Percentiles rank a stretch among this genome's conserved stretches.
phyloP scores from a whole-genome alignment of 2,113 vertebrate species.

The Lepisosteus osseus region DNA sequence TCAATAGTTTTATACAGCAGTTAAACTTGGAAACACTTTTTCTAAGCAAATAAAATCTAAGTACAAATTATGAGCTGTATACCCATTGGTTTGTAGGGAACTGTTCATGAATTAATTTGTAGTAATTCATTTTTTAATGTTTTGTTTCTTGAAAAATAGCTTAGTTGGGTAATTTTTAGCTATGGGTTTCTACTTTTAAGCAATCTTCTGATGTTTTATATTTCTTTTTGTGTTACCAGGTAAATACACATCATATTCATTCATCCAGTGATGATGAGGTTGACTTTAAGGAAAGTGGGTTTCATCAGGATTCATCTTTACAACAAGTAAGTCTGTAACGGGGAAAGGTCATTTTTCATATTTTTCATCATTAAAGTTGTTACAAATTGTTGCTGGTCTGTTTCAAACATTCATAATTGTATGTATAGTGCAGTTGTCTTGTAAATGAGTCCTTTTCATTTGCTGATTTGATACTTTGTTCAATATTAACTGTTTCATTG shows the following conservation, averaged over 20 bases:
- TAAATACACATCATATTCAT: conserved; percentile 96
- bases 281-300: conserved; percentile 96
- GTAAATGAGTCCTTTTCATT: conserved; percentile 25
- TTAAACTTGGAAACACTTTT: too few species aligned
- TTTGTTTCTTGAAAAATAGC: too few species aligned
- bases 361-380: too few species aligned
- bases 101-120: too few species aligned
- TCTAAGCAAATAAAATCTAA: too few species aligned
- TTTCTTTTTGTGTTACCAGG: conserved; percentile 62
- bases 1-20: too few species aligned
- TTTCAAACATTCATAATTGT: too few species aligned
- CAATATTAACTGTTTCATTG: conserved; percentile 25
- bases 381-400: too few species aligned
- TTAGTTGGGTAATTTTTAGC: background rate
- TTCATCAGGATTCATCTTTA: conserved; percentile 95
- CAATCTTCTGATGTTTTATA: conserved; percentile 11
- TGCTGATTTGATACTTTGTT: background rate
- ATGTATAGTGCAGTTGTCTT: background rate
- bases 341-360: conserved; percentile 6
- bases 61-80: too few species aligned
- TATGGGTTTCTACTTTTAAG: background rate
- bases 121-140: too few species aligned
- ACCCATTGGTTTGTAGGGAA: too few species aligned
- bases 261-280: conserved; percentile 98
- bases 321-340: conserved; percentile 86